A percentile compares a stretch with the other conserved stretches of the same genome.
These are phyloP conservation scores for Nyctereutes procyonoides DNA, from an alignment of 2,113 vertebrate genomes.

Conservation along the genomic window DNA sequence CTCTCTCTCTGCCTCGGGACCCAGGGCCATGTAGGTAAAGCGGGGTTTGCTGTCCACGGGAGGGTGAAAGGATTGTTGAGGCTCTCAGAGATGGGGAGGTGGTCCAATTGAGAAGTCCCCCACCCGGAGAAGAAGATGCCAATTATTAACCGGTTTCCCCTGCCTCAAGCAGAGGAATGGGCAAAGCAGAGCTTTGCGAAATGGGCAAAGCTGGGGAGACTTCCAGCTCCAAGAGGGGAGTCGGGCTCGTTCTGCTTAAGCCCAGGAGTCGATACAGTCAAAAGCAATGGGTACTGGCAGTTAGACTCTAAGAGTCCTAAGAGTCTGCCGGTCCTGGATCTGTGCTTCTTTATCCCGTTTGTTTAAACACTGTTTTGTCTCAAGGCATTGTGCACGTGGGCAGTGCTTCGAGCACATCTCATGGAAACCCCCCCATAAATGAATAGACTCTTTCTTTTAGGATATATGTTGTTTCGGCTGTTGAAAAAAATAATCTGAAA, in stretches of 20 bases:
- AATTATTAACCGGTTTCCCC: background rate
- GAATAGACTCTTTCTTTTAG: background rate
- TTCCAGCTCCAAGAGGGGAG: background rate
- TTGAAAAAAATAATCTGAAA: constrained; percentile 13
- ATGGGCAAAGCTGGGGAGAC: background rate
- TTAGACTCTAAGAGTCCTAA: background rate
- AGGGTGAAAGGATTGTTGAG: background rate
- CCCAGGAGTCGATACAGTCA: background rate
- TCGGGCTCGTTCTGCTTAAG: background rate
- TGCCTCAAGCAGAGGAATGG: background rate
- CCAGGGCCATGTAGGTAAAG: background rate
- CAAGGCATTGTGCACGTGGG: rapidly evolving
- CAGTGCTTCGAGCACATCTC: background rate
- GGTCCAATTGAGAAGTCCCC: background rate
- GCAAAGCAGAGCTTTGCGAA: background rate
- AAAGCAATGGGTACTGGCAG: background rate
- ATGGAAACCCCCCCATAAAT: background rate
- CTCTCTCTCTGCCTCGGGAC: background rate
- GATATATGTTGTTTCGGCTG: background rate
- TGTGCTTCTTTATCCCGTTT: background rate
- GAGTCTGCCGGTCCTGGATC: background rate
- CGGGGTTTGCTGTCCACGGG: background rate
- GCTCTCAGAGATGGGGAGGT: background rate
- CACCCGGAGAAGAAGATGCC: background rate
- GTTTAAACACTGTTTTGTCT: background rate